phyloP scores from a whole-genome alignment of 2,888 invertebrate genomes.

The Caenorhabditis imperialis region DNA sequence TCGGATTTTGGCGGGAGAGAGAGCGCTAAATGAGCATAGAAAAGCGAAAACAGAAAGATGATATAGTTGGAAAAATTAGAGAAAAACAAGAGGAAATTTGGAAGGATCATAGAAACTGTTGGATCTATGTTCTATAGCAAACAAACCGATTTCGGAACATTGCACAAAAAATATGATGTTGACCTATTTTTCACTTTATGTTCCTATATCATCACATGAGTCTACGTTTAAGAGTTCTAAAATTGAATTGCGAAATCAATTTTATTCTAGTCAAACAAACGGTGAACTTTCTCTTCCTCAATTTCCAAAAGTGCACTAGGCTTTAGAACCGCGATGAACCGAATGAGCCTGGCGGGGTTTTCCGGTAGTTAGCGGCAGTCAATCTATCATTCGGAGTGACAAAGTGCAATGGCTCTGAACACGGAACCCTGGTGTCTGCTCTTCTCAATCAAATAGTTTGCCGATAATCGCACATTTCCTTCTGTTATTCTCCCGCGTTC shows the following conservation, averaged over 20 bases:
- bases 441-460: conserved; percentile 1
- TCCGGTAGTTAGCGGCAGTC: neutral
- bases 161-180: neutral
- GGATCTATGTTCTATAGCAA: conserved; percentile 40
- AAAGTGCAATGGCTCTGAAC: conserved; percentile 22
- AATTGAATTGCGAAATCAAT: too few relatives aligned
- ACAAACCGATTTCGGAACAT: conserved; percentile 25
- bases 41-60: conserved; percentile 32
- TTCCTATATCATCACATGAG: too few relatives aligned
- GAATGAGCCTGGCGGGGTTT: conserved; percentile 9
- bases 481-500: conserved; percentile 9
- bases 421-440: neutral
- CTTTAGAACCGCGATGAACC: conserved; percentile 11
- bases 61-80: conserved; percentile 33
- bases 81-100: neutral
- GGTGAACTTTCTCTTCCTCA: too few relatives aligned
- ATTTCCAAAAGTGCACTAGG: too few relatives aligned
- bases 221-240: too few relatives aligned
- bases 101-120: conserved; percentile 18
- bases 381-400: conserved; percentile 43
- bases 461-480: conserved; percentile 26
- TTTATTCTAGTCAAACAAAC: too few relatives aligned
- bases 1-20: conserved; percentile 33
- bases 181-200: conserved; percentile 15
- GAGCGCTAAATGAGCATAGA: conserved; percentile 42